Evolutionary conservation across 2,888 invertebrate genomes (phyloP).

Genomic region (Tetragonisca angustula): DNA sequence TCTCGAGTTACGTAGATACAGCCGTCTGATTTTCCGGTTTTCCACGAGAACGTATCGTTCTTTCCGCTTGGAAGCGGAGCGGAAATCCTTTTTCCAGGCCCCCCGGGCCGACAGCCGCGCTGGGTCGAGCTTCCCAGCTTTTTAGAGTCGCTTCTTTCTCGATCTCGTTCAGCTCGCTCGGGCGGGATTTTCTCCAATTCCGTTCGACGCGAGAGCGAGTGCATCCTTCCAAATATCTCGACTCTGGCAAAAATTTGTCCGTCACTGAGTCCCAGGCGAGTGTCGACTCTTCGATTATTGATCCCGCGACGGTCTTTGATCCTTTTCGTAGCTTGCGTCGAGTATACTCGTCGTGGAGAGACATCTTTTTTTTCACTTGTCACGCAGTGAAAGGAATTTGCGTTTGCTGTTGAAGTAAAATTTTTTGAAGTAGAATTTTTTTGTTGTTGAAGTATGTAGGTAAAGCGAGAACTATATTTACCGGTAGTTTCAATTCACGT

Average conservation of each 20-base stretch:
- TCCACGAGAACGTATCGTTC: conserved; percentile 47
- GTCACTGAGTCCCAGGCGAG: background rate
- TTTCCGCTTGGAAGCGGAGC: conserved; percentile 26
- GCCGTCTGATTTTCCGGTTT: conserved; percentile 58
- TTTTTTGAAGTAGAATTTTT: too few species aligned
- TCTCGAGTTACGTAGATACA: conserved; percentile 51
- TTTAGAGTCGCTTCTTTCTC: conserved; percentile 33
- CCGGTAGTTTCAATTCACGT: too few species aligned
- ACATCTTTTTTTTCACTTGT: too few species aligned
- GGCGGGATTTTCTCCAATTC: background rate
- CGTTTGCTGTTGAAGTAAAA: too few species aligned
- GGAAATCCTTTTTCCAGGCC: conserved; percentile 65
- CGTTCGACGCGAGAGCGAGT: background rate
- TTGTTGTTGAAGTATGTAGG: too few species aligned
- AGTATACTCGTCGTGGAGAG: too few species aligned
- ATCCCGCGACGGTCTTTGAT: too few species aligned
- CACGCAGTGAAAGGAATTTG: too few species aligned
- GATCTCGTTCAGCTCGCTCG: conserved; percentile 3
- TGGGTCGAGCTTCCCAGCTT: conserved; percentile 52
- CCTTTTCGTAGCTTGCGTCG: too few species aligned
- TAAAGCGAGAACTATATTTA: too few species aligned
- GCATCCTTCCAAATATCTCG: background rate
- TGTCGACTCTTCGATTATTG: too few species aligned
- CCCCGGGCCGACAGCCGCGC: conserved; percentile 49
- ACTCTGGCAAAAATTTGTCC: background rate